Conservation (phyloP, 2,113 vertebrate genomes). For the Sinocyclocheilus anshuiensis region DNA sequence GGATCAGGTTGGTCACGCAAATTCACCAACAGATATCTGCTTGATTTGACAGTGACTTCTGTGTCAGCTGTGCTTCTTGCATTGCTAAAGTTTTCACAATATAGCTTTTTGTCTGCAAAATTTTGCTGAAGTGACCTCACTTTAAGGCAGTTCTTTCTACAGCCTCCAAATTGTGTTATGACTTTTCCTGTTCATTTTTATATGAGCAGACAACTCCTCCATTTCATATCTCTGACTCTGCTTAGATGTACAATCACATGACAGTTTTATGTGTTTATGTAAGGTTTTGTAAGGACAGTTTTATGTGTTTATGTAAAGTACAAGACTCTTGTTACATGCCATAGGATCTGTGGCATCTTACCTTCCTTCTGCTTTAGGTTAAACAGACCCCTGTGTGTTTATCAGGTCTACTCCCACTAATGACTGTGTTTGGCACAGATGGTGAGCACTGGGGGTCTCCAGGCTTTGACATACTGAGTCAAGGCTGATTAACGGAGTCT, state of each 20-base stretch:
- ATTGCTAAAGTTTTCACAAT: too few relatives aligned
- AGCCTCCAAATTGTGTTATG: not conserved
- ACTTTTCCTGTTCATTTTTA: not conserved
- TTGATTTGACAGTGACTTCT: not conserved
- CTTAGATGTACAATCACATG: not conserved
- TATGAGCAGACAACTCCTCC: not conserved
- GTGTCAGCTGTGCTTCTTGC: too few relatives aligned
- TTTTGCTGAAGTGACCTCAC: too few relatives aligned
- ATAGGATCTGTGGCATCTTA: constrained; percentile 32
- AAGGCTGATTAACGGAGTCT: constrained; percentile 49
- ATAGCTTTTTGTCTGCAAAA: too few relatives aligned
- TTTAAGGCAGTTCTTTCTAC: not conserved
- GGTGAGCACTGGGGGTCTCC: constrained; percentile 50
- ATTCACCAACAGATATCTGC: not conserved
- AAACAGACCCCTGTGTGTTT: constrained; percentile 42
- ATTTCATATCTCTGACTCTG: not conserved
- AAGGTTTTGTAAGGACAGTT: too few relatives aligned
- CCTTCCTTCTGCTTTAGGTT: constrained; percentile 37
- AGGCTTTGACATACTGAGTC: constrained; percentile 32
- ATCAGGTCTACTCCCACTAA: constrained; percentile 49
- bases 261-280: not conserved
- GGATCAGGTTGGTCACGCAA: not conserved
- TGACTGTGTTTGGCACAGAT: constrained; percentile 59
- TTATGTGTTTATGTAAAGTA: not conserved
- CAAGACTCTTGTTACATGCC: not conserved